These are phyloP conservation scores for Drosophila triauraria DNA, from an alignment of 1,140 invertebrate species.

Conservation along the genomic window DNA sequence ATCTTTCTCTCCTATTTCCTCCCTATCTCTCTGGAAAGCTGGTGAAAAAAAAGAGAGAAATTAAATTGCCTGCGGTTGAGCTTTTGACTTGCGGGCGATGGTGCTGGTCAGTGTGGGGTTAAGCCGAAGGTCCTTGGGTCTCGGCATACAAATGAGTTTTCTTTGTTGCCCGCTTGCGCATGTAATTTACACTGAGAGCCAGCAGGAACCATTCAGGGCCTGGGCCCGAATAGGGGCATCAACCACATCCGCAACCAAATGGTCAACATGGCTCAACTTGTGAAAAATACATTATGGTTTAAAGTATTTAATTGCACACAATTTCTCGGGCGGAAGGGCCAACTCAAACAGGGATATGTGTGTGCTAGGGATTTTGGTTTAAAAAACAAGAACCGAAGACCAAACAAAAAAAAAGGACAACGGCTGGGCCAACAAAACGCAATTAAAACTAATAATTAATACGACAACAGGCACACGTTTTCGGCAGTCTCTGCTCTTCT, in stretches of 20 bases:
- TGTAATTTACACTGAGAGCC: conserved; percentile 66
- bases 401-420: conserved; percentile 9
- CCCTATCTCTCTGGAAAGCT: background rate
- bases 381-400: background rate
- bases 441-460: conserved; percentile 83
- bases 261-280: conserved; percentile 81
- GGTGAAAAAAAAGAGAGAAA: conserved; percentile 27
- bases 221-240: conserved; percentile 23
- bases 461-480: conserved; percentile 66
- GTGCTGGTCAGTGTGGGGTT: conserved; percentile 34
- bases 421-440: conserved; percentile 66
- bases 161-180: conserved; percentile 62
- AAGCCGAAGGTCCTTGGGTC: conserved; percentile 34
- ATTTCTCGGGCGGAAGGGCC: conserved; percentile 51
- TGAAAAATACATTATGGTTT: conserved; percentile 82
- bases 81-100: conserved; percentile 74
- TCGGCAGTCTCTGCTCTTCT: background rate
- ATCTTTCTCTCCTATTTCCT: conserved; percentile 21
- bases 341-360: conserved; percentile 21
- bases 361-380: conserved; percentile 11
- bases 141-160: conserved; percentile 74
- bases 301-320: conserved; percentile 81
- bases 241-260: conserved; percentile 76
- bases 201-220: background rate
- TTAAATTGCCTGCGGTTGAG: conserved; percentile 79